Evolutionary conservation across 2,113 vertebrate species (phyloP).

Genomic region (Lichenostomus cassidix): DNA sequence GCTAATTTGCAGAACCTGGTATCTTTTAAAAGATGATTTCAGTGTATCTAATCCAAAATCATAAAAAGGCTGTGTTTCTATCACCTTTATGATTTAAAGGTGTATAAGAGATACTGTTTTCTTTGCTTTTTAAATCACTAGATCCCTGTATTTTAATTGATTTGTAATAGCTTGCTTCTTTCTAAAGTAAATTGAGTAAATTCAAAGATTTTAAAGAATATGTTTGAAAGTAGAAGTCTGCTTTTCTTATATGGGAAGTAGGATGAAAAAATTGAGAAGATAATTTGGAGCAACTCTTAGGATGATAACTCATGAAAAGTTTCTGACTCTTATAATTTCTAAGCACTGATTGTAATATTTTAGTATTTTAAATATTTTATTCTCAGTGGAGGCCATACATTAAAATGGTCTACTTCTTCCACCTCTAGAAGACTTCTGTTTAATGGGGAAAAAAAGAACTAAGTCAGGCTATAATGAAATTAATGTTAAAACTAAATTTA

Average conservation of each 20-base stretch:
- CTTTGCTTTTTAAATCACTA: neutral
- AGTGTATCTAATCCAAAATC: neutral
- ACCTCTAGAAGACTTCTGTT: neutral
- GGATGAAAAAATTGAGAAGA: neutral
- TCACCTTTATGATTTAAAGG: neutral
- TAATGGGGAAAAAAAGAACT: rapidly evolving
- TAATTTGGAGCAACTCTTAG: neutral
- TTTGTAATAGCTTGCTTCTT: neutral
- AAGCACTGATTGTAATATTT: neutral
- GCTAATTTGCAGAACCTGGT: neutral
- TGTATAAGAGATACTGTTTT: neutral
- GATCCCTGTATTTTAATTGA: neutral
- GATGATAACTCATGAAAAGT: neutral
- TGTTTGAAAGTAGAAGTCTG: neutral
- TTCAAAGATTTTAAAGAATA: neutral
- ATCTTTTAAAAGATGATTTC: neutral
- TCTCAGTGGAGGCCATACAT: neutral
- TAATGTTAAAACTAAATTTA: neutral
- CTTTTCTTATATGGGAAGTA: neutral
- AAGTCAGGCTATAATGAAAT: neutral
- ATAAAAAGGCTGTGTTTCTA: neutral
- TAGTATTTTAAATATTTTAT: neutral
- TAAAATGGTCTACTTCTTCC: neutral
- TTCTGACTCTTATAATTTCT: neutral
- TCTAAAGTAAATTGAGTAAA: neutral